phyloP scores from a whole-genome alignment of 2,113 vertebrate genomes.

The Rhea pennata region DNA sequence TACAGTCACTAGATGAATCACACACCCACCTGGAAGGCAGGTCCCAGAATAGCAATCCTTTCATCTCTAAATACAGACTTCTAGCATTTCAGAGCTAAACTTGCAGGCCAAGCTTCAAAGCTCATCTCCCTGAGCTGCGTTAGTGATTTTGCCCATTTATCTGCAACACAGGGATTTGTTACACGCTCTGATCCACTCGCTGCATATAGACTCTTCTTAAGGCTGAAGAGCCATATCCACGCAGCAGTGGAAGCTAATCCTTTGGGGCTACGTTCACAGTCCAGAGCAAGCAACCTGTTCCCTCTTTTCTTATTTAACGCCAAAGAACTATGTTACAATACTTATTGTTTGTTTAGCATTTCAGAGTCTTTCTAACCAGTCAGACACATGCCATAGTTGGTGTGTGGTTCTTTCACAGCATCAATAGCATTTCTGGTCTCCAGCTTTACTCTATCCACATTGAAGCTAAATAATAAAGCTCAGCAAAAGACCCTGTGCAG shows the following conservation, averaged over 20 bases:
- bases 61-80: conserved; percentile 3
- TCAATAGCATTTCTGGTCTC: neutral
- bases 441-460: neutral
- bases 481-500: neutral
- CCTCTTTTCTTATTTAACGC: neutral
- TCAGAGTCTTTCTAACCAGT: neutral
- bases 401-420: neutral
- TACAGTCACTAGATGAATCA: conserved; percentile 31
- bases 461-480: neutral
- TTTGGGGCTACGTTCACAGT: neutral
- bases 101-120: conserved; percentile 20
- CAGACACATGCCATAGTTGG: neutral
- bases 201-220: neutral
- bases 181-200: neutral
- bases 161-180: neutral
- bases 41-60: conserved; percentile 27
- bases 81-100: conserved; percentile 6
- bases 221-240: neutral
- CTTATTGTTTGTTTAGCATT: neutral
- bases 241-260: neutral
- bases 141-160: neutral
- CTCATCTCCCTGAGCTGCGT: conserved; percentile 8
- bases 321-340: neutral
- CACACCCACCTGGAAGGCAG: conserved; percentile 20
- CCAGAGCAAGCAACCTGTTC: neutral